These are phyloP conservation scores for Drosophila auraria DNA, from an alignment of 1,140 invertebrate genomes.

Conservation along the genomic window DNA sequence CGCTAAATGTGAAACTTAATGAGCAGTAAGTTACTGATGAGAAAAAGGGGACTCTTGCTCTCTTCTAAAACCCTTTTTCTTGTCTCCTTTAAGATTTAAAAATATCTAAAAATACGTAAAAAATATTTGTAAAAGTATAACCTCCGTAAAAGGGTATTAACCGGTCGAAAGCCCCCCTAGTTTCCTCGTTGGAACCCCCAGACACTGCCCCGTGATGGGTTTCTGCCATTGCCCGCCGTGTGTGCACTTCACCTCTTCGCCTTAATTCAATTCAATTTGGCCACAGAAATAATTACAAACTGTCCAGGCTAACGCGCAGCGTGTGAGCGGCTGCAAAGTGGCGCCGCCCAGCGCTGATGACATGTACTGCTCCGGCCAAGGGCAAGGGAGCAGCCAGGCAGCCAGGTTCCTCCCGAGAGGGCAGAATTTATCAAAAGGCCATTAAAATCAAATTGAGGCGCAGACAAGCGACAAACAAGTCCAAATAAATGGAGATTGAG, in stretches of 20 bases:
- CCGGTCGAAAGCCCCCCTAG: background rate
- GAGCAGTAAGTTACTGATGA: too few species aligned
- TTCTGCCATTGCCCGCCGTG: slow-evolving; percentile 24
- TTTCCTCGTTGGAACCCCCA: background rate
- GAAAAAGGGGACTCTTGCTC: too few species aligned
- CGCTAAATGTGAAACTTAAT: too few species aligned
- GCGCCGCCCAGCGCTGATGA: slow-evolving; percentile 63
- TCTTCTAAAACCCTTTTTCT: too few species aligned
- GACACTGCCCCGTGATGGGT: slow-evolving; percentile 25
- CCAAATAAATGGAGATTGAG: slow-evolving; percentile 30
- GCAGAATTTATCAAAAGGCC: slow-evolving; percentile 71
- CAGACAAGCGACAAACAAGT: slow-evolving; percentile 59
- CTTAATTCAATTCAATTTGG: slow-evolving; percentile 82
- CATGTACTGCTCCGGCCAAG: slow-evolving; percentile 55
- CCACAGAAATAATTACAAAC: slow-evolving; percentile 80
- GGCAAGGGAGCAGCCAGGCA: slow-evolving; percentile 24
- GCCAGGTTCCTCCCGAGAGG: background rate
- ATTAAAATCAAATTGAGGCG: slow-evolving; percentile 78
- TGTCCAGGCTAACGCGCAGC: slow-evolving; percentile 77
- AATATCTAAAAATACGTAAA: background rate
- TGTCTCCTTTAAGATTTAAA: background rate
- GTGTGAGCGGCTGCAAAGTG: slow-evolving; percentile 63
- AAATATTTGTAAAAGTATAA: background rate
- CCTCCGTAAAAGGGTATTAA: background rate
- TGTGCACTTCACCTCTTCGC: slow-evolving; percentile 54